Percentiles rank a stretch among this genome's conserved stretches.
These are phyloP conservation scores for Unio pictorum DNA, from an alignment of 2,888 invertebrate species.

Conservation along the genomic window DNA sequence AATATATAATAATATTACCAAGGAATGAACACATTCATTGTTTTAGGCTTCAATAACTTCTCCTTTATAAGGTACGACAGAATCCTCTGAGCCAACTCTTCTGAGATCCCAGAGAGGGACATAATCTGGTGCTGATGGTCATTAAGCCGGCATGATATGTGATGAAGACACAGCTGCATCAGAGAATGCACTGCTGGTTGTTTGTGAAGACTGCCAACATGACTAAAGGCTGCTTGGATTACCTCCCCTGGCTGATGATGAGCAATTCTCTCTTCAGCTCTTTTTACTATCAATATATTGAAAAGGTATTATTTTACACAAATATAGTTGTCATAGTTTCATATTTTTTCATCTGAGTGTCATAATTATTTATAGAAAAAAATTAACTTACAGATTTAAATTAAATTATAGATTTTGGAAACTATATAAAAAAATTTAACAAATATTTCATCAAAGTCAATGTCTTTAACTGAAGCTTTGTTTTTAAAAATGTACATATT, in stretches of 20 bases:
- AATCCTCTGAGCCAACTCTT: conserved; percentile 60
- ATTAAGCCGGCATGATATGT: conserved; percentile 52
- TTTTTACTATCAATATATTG: conserved; percentile 48
- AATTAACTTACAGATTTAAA: too few species aligned
- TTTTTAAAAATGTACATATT: too few species aligned
- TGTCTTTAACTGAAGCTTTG: too few species aligned
- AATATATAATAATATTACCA: conserved; percentile 47
- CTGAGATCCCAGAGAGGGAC: conserved; percentile 58
- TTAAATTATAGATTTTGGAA: too few species aligned
- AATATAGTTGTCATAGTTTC: too few species aligned
- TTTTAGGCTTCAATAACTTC: conserved; percentile 59
- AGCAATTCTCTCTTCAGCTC: conserved; percentile 51
- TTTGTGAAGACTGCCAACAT: conserved; percentile 18
- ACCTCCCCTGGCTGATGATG: conserved; percentile 13
- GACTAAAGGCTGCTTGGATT: conserved; percentile 19
- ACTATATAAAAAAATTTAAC: too few species aligned
- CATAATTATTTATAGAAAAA: too few species aligned
- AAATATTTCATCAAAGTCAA: too few species aligned
- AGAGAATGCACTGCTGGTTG: conserved; percentile 36
- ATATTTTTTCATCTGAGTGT: too few species aligned
- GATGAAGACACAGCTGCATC: conserved; percentile 48
- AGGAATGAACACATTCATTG: conserved; percentile 64
- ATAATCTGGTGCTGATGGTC: conserved; percentile 56
- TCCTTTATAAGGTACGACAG: conserved; percentile 59
- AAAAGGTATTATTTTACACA: conserved; percentile 1